Conservation (phyloP, 1,140 invertebrate genomes). For the Cotesia vestalis region DNA sequence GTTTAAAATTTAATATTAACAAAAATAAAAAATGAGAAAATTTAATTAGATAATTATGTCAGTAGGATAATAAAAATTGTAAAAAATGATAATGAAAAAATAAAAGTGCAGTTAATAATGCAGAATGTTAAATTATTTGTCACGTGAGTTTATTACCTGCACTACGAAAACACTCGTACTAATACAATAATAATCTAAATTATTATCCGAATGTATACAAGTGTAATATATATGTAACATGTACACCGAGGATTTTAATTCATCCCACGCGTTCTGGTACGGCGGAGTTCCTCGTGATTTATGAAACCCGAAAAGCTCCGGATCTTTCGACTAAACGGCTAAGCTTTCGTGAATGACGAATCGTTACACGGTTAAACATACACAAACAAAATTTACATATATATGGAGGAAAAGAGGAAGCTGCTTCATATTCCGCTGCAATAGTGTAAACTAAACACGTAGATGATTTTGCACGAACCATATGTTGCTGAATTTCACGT, state of each 20-base stretch:
- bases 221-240: background rate
- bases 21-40: no score
- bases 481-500: no score
- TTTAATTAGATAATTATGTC: no score
- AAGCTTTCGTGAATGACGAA: constrained; percentile 28
- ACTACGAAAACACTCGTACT: background rate
- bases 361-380: background rate
- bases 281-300: constrained; percentile 26
- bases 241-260: background rate
- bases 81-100: no score
- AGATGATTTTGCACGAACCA: no score
- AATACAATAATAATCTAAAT: constrained; percentile 5
- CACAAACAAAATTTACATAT: background rate
- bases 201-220: background rate
- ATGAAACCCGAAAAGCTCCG: constrained; percentile 24
- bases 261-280: background rate
- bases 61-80: no score
- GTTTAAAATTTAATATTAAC: no score
- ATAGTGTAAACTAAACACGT: no score
- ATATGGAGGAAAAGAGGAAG: no score
- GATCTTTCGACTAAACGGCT: constrained; percentile 25
- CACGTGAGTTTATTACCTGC: background rate
- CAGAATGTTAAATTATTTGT: background rate
- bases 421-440: no score
- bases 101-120: no score